phyloP scores from a whole-genome alignment of 2,113 vertebrate genomes.

The Pycnonotus jocosus region DNA sequence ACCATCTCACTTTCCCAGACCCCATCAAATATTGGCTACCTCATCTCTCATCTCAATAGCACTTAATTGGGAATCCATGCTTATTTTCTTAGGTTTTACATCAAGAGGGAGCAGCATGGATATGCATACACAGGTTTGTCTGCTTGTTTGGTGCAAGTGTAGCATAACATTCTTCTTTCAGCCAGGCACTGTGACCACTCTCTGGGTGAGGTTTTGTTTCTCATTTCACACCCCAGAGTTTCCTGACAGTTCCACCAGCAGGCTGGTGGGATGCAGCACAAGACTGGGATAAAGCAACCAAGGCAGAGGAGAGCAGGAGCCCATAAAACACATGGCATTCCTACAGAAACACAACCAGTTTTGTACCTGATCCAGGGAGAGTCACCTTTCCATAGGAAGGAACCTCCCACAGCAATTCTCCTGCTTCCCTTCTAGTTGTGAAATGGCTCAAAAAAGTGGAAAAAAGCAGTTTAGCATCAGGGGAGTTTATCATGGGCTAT shows the following conservation, averaged over 20 bases:
- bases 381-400: background rate
- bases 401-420: background rate
- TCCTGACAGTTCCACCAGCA: background rate
- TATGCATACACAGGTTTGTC: rapidly evolving
- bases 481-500: background rate
- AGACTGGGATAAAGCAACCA: background rate
- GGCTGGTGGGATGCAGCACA: background rate
- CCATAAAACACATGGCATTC: background rate
- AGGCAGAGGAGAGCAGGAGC: background rate
- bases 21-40: background rate
- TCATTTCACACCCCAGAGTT: background rate
- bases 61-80: background rate
- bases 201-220: background rate
- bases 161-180: background rate
- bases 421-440: background rate
- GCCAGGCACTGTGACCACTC: background rate
- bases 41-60: background rate
- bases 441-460: background rate
- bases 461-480: background rate
- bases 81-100: background rate
- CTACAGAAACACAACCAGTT: background rate
- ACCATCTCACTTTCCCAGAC: background rate
- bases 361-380: background rate
- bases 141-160: background rate
- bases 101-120: background rate